These are phyloP conservation scores for Linnaemya tessellans DNA, from an alignment of 2,888 invertebrate genomes.

Conservation along the genomic window DNA sequence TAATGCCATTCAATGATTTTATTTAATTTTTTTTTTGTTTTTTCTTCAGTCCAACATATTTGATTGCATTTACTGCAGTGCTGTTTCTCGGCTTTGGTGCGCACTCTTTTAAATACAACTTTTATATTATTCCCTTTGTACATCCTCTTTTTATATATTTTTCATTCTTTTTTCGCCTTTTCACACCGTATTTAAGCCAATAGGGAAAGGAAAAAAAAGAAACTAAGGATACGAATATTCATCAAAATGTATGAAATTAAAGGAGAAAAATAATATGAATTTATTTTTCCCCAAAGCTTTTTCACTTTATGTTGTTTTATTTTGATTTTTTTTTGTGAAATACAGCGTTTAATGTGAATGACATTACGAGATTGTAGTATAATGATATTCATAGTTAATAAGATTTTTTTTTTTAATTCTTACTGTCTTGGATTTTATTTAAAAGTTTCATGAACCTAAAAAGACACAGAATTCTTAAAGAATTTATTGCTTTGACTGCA, in stretches of 20 bases:
- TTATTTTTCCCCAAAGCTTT: slow-evolving; percentile 71
- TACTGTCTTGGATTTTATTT: slow-evolving; percentile 19
- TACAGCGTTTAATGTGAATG: slow-evolving; percentile 50
- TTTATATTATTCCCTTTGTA: slow-evolving; percentile 66
- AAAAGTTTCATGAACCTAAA: slow-evolving; percentile 21
- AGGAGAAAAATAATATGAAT: slow-evolving; percentile 73
- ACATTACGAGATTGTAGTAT: slow-evolving; percentile 50
- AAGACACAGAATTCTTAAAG: slow-evolving; percentile 4
- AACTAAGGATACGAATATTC: slow-evolving; percentile 73
- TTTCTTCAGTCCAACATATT: slow-evolving; percentile 57
- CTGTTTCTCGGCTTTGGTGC: slow-evolving; percentile 31
- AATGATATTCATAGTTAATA: slow-evolving; percentile 47
- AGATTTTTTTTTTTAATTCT: background rate
- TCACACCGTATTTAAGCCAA: slow-evolving; percentile 54
- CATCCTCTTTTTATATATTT: slow-evolving; percentile 46
- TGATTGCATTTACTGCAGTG: slow-evolving; percentile 67
- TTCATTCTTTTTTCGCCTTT: slow-evolving; percentile 12
- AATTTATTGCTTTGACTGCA: slow-evolving; percentile 53
- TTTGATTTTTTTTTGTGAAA: background rate
- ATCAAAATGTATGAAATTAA: slow-evolving; percentile 80
- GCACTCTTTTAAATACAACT: slow-evolving; percentile 52
- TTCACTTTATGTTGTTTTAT: slow-evolving; percentile 17
- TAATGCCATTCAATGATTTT: slow-evolving; percentile 9
- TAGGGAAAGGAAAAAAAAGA: slow-evolving; percentile 2
- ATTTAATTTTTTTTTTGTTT: slow-evolving; percentile 50